Conservation (phyloP, 2,797 vertebrate genomes). For the Neosalanx taihuensis region DNA sequence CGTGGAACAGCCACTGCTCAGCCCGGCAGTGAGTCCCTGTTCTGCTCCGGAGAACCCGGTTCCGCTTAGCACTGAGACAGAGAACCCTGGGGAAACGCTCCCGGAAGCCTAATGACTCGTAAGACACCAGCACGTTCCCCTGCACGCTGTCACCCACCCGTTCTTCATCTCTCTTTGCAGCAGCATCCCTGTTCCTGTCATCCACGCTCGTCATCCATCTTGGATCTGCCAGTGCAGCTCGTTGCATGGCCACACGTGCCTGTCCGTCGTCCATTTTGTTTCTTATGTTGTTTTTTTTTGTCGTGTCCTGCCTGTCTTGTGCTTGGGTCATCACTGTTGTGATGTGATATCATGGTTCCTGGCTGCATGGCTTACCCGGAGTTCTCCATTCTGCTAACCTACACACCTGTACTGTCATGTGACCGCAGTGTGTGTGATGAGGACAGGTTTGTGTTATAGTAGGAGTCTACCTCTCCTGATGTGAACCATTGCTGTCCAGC, state of each 20-base stretch:
- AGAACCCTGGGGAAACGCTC: conserved; percentile 65
- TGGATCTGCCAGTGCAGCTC: background rate
- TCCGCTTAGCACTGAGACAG: conserved; percentile 6
- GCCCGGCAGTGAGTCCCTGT: background rate
- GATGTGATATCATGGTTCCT: no score
- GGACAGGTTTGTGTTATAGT: background rate
- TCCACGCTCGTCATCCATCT: background rate
- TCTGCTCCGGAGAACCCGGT: conserved; percentile 22
- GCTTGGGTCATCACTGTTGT: no score
- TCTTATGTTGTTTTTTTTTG: background rate
- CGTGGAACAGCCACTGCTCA: conserved; percentile 65
- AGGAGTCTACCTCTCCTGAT: conserved; percentile 3
- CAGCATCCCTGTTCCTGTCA: background rate
- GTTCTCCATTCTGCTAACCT: no score
- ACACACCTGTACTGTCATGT: background rate
- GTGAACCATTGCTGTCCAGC: conserved; percentile 10
- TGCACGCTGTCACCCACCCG: conserved; percentile 1
- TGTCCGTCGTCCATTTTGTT: background rate
- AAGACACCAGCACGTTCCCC: conserved; percentile 51
- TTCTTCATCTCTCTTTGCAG: conserved; percentile 9
- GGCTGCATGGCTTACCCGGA: no score
- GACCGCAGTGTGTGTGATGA: background rate
- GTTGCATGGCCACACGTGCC: no score
- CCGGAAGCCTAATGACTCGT: conserved; percentile 78
- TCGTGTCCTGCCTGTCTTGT: background rate